These are phyloP conservation scores for Enteromius radiatus DNA, from an alignment of 2,797 vertebrate genomes.

Conservation along the genomic window DNA sequence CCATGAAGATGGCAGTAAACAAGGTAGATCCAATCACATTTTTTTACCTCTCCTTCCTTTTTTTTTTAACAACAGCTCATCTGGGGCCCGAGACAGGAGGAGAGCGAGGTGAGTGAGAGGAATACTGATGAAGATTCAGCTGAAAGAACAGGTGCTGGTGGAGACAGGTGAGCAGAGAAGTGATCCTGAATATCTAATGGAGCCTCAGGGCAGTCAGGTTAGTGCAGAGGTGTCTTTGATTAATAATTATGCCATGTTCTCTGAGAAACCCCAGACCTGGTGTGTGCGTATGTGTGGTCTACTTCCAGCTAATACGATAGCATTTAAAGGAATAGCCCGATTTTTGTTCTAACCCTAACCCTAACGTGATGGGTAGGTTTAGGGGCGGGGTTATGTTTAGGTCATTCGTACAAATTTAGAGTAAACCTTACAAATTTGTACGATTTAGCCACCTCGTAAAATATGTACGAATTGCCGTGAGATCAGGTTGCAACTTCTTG, in stretches of 20 bases:
- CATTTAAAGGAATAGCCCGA: not conserved
- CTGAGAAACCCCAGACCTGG: constrained; percentile 34
- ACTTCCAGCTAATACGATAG: constrained; percentile 27
- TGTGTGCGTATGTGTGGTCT: constrained; percentile 28
- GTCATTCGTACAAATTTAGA: too few relatives aligned
- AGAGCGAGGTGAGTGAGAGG: constrained; percentile 64
- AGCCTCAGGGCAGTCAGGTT: constrained; percentile 64
- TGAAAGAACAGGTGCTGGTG: constrained; percentile 67
- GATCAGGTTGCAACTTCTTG: not conserved
- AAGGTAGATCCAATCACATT: constrained; percentile 56
- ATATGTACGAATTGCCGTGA: too few relatives aligned
- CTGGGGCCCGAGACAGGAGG: constrained; percentile 58
- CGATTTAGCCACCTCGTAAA: too few relatives aligned
- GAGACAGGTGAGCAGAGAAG: constrained; percentile 70
- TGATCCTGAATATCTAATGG: constrained; percentile 70
- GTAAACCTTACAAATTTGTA: too few relatives aligned
- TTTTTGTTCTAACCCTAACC: too few relatives aligned
- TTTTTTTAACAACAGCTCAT: constrained; percentile 56
- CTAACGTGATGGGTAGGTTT: too few relatives aligned
- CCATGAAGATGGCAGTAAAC: constrained; percentile 75
- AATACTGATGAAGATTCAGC: constrained; percentile 70
- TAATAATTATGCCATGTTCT: constrained; percentile 68
- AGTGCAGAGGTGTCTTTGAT: constrained; percentile 65
- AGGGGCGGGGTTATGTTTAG: too few relatives aligned
- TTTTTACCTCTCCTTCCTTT: constrained; percentile 44